phyloP scores from a whole-genome alignment of 2,113 vertebrate species.

The Brachyhypopomus occidentalis region DNA sequence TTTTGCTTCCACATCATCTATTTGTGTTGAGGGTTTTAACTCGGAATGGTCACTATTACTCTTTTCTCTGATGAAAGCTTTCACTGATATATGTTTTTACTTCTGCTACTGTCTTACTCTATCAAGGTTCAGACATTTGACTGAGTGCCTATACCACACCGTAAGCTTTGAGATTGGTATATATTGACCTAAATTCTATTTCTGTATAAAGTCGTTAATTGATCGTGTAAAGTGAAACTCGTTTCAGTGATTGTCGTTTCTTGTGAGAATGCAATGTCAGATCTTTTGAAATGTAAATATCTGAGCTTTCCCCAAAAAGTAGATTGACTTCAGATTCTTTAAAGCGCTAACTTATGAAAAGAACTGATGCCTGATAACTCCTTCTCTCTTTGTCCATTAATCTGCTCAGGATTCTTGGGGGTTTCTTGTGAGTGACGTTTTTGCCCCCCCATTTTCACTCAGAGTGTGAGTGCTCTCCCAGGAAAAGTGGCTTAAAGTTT shows the following conservation, averaged over 20 bases:
- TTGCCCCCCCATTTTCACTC: slow-evolving; percentile 3
- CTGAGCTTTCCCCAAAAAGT: neutral
- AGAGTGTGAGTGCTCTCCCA: slow-evolving; percentile 17
- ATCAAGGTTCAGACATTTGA: neutral
- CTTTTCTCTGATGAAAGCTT: slow-evolving; percentile 10
- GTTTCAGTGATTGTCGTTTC: neutral
- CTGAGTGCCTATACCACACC: neutral
- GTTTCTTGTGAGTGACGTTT: neutral
- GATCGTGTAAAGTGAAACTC: neutral
- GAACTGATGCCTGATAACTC: neutral
- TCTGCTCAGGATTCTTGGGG: slow-evolving; percentile 10
- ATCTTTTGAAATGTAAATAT: neutral
- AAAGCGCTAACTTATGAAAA: neutral
- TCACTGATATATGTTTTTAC: neutral
- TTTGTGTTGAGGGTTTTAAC: slow-evolving; percentile 53
- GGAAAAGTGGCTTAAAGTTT: slow-evolving; percentile 46
- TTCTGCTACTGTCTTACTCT: neutral
- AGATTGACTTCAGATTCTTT: neutral
- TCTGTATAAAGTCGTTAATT: neutral
- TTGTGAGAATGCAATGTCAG: neutral
- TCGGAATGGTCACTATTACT: slow-evolving; percentile 24
- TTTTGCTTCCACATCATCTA: slow-evolving; percentile 48
- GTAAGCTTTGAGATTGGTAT: neutral
- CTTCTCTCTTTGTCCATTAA: slow-evolving; percentile 55
- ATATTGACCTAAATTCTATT: slow-evolving; percentile 29